A percentile compares a stretch with the other conserved stretches of the same genome.
phyloP scores from a whole-genome alignment of 2,113 vertebrate species.

The Caloenas nicobarica region DNA sequence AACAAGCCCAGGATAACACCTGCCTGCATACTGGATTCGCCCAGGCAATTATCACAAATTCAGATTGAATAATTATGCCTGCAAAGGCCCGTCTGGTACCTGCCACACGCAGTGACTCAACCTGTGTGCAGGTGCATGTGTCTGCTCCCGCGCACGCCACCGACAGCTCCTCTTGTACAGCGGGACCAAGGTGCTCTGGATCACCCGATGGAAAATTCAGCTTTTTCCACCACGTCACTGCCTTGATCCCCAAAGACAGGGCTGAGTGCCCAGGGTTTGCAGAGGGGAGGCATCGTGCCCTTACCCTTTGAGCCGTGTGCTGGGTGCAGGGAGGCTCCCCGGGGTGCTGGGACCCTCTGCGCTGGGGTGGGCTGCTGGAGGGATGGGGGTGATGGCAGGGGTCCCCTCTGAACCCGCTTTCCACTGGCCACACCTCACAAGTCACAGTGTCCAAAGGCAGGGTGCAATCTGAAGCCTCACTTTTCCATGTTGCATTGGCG shows the following conservation, averaged over 20 bases:
- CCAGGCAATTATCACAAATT: conserved; percentile 34
- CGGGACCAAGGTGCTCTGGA: neutral
- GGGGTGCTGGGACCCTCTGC: neutral
- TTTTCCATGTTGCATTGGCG: accelerated
- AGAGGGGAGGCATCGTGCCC: neutral
- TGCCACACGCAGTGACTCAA: conserved; percentile 24
- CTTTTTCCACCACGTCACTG: accelerated
- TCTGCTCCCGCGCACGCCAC: neutral
- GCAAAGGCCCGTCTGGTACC: conserved; percentile 35
- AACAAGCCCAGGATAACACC: neutral
- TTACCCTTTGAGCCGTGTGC: neutral
- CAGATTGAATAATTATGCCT: conserved; percentile 16
- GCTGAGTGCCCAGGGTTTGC: accelerated
- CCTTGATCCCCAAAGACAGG: neutral
- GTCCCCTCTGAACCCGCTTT: neutral
- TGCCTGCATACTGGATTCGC: neutral
- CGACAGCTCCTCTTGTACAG: accelerated
- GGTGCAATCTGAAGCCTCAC: neutral
- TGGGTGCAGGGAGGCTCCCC: neutral
- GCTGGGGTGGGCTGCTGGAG: neutral
- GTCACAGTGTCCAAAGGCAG: neutral
- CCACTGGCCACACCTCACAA: accelerated
- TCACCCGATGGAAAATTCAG: accelerated
- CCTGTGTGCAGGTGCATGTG: conserved; percentile 11
- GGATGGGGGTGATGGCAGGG: accelerated